A percentile compares a stretch with the other conserved stretches of the same genome.
phyloP scores from a whole-genome alignment of 2,888 invertebrate genomes.

The Ennomos erosarius region DNA sequence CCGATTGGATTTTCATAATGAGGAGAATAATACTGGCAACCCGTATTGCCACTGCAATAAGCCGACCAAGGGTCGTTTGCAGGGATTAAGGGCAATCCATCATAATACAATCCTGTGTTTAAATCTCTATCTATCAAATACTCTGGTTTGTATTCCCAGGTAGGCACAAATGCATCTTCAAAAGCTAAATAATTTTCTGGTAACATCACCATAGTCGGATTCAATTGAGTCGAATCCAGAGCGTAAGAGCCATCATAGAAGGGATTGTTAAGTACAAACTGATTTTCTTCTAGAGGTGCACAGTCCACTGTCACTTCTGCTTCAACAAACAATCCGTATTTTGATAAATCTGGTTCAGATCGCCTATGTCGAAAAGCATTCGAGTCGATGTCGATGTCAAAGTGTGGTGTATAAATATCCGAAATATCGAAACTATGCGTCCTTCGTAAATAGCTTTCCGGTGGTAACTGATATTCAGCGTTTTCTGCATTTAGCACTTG shows the following conservation, averaged over 20 bases:
- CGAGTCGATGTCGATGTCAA: slow-evolving; percentile 58
- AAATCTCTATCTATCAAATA: slow-evolving; percentile 58
- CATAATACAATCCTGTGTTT: slow-evolving; percentile 69
- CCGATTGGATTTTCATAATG: slow-evolving; percentile 64
- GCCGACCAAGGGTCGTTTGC: slow-evolving; percentile 78
- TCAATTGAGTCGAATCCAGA: slow-evolving; percentile 61
- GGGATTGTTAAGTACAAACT: slow-evolving; percentile 80
- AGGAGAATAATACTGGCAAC: slow-evolving; percentile 71
- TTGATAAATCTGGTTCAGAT: slow-evolving; percentile 80
- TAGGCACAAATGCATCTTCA: slow-evolving; percentile 80
- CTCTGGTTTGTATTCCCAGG: slow-evolving; percentile 76
- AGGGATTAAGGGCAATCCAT: slow-evolving; percentile 72
- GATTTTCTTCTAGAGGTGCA: slow-evolving; percentile 63
- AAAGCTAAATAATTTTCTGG: slow-evolving; percentile 83
- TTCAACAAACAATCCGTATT: slow-evolving; percentile 72
- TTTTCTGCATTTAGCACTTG: slow-evolving; percentile 54
- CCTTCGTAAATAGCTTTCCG: slow-evolving; percentile 65
- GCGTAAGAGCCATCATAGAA: slow-evolving; percentile 80
- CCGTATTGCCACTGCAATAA: slow-evolving; percentile 65
- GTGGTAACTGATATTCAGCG: slow-evolving; percentile 53
- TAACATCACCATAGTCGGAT: slow-evolving; percentile 68
- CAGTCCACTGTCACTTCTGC: slow-evolving; percentile 71
- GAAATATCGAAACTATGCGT: slow-evolving; percentile 79
- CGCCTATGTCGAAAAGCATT: slow-evolving; percentile 59
- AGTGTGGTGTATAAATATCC: slow-evolving; percentile 64